These are phyloP conservation scores for Caracal caracal DNA, from an alignment of 2,113 vertebrate genomes.

Conservation along the genomic window DNA sequence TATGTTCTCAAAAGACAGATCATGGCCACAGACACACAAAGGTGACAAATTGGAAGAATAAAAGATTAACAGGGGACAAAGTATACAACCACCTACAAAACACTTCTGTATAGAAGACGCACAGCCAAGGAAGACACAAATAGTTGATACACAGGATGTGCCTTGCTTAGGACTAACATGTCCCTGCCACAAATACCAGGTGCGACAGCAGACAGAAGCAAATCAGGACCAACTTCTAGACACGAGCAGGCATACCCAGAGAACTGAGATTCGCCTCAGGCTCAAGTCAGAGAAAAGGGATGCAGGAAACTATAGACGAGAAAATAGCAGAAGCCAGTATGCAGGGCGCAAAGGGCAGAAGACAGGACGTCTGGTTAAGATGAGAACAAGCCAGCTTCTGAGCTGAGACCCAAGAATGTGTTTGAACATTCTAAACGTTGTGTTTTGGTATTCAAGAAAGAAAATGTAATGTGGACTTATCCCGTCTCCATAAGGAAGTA, in stretches of 20 bases:
- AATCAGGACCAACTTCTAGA: accelerated
- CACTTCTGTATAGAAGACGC: not conserved
- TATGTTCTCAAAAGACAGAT: not conserved
- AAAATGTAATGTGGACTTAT: not conserved
- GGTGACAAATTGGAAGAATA: not conserved
- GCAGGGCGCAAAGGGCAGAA: accelerated
- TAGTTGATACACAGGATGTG: accelerated
- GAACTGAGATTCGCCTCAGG: accelerated
- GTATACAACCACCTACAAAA: accelerated
- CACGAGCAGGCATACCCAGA: accelerated
- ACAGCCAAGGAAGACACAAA: not conserved
- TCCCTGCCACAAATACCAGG: not conserved
- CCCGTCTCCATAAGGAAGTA: not conserved
- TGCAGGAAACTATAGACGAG: accelerated
- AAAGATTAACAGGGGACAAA: too few relatives aligned
- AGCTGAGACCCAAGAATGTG: accelerated
- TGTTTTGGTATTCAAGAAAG: not conserved
- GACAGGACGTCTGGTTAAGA: accelerated
- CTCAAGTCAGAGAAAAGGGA: not conserved
- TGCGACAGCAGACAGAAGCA: accelerated
- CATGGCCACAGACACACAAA: accelerated
- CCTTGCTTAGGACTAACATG: not conserved
- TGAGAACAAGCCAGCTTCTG: not conserved
- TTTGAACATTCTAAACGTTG: not conserved
- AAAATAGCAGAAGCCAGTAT: accelerated